Base-by-base conservation (phyloP, 2,113 vertebrate species). In the Pongo abelii region DNA sequence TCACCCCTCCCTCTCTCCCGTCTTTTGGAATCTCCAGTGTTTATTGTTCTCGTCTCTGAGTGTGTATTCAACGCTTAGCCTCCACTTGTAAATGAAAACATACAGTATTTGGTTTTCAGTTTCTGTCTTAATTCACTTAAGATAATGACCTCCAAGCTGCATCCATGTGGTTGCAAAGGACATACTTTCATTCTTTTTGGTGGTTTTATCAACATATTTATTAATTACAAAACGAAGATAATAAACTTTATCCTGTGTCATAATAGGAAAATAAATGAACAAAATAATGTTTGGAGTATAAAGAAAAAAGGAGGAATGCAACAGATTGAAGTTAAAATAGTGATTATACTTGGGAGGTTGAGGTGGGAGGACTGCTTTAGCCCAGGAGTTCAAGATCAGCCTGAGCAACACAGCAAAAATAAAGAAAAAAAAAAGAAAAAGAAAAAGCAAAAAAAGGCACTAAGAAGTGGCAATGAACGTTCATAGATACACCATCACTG, bases 301-400 rank as follows among this genome's bases (percentile, higher is more conserved):
- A 94, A 93, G 57, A 74, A 96, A 93, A 81, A 91, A 61, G 48
- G 20, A 78, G 50, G 72, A 93, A 83, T 46, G 75, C 17, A 94
- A 77, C 2, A 95, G 61, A 52, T 0, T 91, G 25, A 88, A 74
- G 43, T 84, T 83, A 67, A 91, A 70, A 93, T 80, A 84, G 30
- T 38, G 69, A 86, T 57, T 83, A 89, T 18, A 69, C 67, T 69
- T 35, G 32, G 67, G 14, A 69, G 32, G 67, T 7, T 69, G 67
- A 69, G 67, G 16, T 69, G 32, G 32, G 32, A 69, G 67, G 32
- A n/a, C 6, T 1, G 32, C 67, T n/a, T 17, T 32, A 69, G 67
- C 67, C 14, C 32, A 64, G 32, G 67, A n/a, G 32, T 69, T 69
- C 67, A 69, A 69, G 67, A n/a, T 35, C 32, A 69, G 32, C 16